phyloP scores from a whole-genome alignment of 2,113 vertebrate species.

The Paedocypris sp. region DNA sequence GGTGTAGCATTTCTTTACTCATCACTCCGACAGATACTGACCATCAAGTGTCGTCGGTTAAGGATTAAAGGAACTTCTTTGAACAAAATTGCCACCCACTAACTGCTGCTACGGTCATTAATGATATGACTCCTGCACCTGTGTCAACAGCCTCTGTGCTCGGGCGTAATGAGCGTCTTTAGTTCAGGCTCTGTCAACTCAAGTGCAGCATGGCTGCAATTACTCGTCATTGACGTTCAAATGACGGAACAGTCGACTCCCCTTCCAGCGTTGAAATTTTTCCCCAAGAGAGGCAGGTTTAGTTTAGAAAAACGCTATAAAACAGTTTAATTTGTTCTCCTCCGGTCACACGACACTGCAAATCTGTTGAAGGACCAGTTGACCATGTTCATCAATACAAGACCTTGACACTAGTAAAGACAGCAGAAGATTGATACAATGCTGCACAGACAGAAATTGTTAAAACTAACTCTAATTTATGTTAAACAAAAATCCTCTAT shows the following conservation, averaged over 20 bases:
- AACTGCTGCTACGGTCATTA: slow-evolving; percentile 38
- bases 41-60: slow-evolving; percentile 23
- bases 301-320: background rate
- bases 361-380: background rate
- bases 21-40: slow-evolving; percentile 3
- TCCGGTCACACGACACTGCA: background rate
- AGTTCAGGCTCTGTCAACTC: slow-evolving; percentile 25
- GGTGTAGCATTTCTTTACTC: slow-evolving; percentile 10
- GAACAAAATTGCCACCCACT: slow-evolving; percentile 39
- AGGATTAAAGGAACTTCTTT: slow-evolving; percentile 30
- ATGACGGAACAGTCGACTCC: slow-evolving; percentile 25
- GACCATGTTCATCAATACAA: too few species aligned
- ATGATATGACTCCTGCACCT: slow-evolving; percentile 46
- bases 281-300: background rate
- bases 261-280: background rate
- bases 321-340: slow-evolving; percentile 4
- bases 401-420: too few species aligned
- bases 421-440: too few species aligned
- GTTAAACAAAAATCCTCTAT: too few species aligned
- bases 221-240: slow-evolving; percentile 36
- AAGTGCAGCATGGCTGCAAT: slow-evolving; percentile 40
- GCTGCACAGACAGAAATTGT: too few species aligned
- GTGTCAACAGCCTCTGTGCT: slow-evolving; percentile 47
- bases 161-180: slow-evolving; percentile 39
- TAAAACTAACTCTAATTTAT: too few species aligned